These are phyloP conservation scores for Cerastoderma edule DNA, from an alignment of 2,888 invertebrate genomes.

Conservation along the genomic window DNA sequence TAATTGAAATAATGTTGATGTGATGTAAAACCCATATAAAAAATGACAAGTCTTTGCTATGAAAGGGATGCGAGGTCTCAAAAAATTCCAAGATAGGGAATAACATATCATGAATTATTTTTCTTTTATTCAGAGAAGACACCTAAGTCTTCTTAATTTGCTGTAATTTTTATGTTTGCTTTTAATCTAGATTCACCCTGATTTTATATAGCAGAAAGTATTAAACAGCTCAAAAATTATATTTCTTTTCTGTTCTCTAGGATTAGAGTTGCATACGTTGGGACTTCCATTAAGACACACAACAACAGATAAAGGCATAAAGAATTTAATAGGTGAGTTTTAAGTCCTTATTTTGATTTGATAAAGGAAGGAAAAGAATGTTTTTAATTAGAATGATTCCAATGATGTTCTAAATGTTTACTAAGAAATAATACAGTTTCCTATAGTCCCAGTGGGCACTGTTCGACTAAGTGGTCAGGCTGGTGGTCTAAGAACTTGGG, in stretches of 20 bases:
- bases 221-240: background rate
- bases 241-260: slow-evolving; percentile 56
- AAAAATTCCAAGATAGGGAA: background rate
- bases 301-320: slow-evolving; percentile 68
- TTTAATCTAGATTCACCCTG: background rate
- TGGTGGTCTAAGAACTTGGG: no score
- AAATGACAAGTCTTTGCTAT: no score
- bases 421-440: no score
- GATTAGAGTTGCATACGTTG: slow-evolving; percentile 70
- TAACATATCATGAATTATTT: background rate
- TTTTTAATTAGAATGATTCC: no score
- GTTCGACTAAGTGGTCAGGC: no score
- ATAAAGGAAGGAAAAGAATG: no score
- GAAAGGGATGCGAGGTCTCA: no score
- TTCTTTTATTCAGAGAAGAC: background rate
- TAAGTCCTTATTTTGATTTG: no score
- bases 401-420: no score
- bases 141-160: background rate
- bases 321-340: slow-evolving; percentile 10
- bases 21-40: no score
- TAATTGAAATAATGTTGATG: no score
- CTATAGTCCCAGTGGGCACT: no score
- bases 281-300: slow-evolving; percentile 76
- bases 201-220: background rate
- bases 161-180: background rate